These are phyloP conservation scores for Poecile atricapillus DNA, from an alignment of 2,113 vertebrate species.

Conservation along the genomic window DNA sequence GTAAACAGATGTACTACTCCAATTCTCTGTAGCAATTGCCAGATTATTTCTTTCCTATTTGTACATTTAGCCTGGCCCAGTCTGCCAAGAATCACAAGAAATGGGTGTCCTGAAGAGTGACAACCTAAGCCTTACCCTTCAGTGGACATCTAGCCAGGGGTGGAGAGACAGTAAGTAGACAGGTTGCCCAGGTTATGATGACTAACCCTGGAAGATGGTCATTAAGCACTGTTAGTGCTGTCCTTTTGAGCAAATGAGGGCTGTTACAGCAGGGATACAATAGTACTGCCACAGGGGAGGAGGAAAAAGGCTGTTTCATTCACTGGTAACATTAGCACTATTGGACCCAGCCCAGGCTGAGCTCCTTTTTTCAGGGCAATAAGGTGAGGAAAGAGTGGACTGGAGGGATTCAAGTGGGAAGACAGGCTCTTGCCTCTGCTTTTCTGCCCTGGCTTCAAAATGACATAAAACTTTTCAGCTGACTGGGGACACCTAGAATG, in stretches of 20 bases:
- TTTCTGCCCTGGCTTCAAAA: background rate
- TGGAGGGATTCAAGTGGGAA: background rate
- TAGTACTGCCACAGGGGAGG: background rate
- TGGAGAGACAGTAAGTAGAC: background rate
- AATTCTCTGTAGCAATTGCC: background rate
- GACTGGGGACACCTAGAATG: background rate
- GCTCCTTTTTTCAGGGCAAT: background rate
- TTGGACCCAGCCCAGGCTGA: background rate
- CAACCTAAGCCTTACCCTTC: background rate
- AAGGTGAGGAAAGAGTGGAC: background rate
- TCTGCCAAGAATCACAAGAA: background rate
- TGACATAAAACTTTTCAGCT: background rate
- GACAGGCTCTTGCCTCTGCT: background rate
- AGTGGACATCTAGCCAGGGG: background rate
- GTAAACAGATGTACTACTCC: background rate
- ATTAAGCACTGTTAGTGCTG: background rate
- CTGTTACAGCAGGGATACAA: background rate
- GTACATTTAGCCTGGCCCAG: background rate
- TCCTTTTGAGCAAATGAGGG: background rate
- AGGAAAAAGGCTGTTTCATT: background rate
- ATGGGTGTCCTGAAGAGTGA: background rate
- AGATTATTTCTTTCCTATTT: background rate
- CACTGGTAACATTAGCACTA: background rate
- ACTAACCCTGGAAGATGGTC: background rate
- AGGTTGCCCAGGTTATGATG: background rate